A percentile compares a stretch with the other conserved stretches of the same genome.
These are phyloP conservation scores for Resseliella maxima DNA, from an alignment of 2,888 invertebrate species.

Conservation along the genomic window DNA sequence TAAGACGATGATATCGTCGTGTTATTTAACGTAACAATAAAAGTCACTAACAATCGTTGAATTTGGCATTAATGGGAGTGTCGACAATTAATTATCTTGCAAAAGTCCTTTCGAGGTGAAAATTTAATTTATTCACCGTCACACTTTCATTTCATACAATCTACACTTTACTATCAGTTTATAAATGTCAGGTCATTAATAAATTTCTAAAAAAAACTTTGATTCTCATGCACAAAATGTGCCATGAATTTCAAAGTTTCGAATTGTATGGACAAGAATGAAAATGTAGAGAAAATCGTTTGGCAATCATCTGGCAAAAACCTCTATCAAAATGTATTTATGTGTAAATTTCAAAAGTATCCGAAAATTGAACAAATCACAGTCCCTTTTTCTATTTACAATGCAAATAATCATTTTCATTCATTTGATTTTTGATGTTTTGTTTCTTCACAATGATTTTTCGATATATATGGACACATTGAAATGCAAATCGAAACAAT, in stretches of 20 bases:
- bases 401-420: neutral
- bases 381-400: no score
- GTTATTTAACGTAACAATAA: neutral
- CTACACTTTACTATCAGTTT: neutral
- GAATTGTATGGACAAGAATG: neutral
- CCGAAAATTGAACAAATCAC: no score
- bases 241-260: neutral
- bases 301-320: no score
- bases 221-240: neutral
- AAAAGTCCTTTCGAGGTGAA: conserved; percentile 12
- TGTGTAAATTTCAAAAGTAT: no score
- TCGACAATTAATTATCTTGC: neutral
- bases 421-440: neutral
- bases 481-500: neutral
- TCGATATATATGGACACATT: neutral
- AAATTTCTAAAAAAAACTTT: neutral
- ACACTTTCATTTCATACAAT: neutral
- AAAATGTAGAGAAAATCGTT: neutral
- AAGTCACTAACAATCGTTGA: neutral
- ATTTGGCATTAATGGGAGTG: neutral
- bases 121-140: conserved; percentile 12
- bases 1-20: neutral
- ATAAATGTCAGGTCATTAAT: conserved; percentile 16
- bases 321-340: no score
- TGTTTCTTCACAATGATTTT: neutral